Conservation (phyloP, 2,113 vertebrate genomes). For the Amphiprion percula region DNA sequence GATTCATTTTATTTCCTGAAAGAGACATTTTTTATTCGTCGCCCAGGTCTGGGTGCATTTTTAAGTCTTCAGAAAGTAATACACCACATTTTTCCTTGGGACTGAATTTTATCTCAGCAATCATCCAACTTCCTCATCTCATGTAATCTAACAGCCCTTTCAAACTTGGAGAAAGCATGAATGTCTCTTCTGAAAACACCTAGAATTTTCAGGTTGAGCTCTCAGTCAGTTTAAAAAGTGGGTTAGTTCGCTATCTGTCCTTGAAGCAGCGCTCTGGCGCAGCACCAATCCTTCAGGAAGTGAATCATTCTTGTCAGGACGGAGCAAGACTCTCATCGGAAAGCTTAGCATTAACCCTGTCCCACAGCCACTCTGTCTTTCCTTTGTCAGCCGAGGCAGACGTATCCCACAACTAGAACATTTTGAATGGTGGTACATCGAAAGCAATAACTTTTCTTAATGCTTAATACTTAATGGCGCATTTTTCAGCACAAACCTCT, state of each 20-base stretch:
- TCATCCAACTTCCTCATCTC: constrained; percentile 16
- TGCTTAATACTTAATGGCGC: constrained; percentile 38
- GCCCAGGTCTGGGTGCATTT: background rate
- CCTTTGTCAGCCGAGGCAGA: constrained; percentile 53
- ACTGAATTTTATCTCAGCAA: background rate
- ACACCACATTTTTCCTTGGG: background rate
- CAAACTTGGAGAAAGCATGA: constrained; percentile 47
- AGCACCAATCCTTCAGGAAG: constrained; percentile 73
- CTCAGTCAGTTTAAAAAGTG: constrained; percentile 63
- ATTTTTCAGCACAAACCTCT: constrained; percentile 15
- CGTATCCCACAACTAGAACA: constrained; percentile 53
- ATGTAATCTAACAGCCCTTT: constrained; percentile 30
- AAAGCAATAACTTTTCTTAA: constrained; percentile 30
- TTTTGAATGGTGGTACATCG: constrained; percentile 51
- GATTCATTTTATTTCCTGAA: constrained; percentile 3
- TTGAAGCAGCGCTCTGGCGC: constrained; percentile 72
- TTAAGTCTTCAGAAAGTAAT: background rate
- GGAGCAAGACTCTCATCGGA: constrained; percentile 61
- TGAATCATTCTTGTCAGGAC: constrained; percentile 67
- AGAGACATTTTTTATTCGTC: background rate
- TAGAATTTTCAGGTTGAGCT: constrained; percentile 51
- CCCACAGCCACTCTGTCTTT: constrained; percentile 64
- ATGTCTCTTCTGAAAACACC: constrained; percentile 53
- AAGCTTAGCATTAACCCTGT: constrained; percentile 65
- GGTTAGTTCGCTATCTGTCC: constrained; percentile 75